Percentiles rank a stretch among this genome's conserved stretches.
Conservation (phyloP, 2,113 vertebrate genomes). For the Ceyx margarethae region DNA sequence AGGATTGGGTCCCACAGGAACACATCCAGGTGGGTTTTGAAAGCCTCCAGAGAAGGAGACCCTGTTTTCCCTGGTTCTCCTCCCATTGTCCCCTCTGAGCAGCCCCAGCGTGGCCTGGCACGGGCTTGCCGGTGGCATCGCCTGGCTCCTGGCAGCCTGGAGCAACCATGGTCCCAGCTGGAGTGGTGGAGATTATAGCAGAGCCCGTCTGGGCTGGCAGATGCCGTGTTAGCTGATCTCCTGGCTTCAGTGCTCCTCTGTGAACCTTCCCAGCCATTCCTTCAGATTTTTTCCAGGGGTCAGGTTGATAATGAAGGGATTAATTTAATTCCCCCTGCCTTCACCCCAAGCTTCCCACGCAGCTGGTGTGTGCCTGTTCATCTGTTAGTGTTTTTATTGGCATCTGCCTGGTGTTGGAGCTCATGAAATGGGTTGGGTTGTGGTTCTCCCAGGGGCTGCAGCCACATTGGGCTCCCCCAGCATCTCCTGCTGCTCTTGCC, state of each 20-base stretch:
- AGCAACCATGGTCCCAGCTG: background rate
- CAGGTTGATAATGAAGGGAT: conserved; percentile 69
- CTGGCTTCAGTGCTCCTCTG: conserved; percentile 14
- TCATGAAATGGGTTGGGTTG: background rate
- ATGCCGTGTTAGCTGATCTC: conserved; percentile 47
- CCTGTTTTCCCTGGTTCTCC: background rate
- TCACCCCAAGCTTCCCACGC: conserved; percentile 1
- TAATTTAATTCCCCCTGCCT: conserved; percentile 40
- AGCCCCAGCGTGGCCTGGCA: background rate
- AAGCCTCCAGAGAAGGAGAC: no score
- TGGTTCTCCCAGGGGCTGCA: background rate
- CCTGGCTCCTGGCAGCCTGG: background rate
- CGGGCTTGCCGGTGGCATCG: background rate
- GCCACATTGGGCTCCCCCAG: accelerated
- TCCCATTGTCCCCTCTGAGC: background rate
- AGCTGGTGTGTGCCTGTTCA: conserved; percentile 57
- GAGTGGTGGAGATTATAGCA: background rate
- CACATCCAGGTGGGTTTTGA: no score
- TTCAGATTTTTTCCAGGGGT: conserved; percentile 53
- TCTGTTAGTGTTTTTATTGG: conserved; percentile 62
- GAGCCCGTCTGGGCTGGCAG: conserved; percentile 49
- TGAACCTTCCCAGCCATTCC: conserved; percentile 47
- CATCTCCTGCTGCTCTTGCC: background rate
- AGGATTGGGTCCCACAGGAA: no score
- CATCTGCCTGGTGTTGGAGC: background rate